A percentile compares a stretch with the other conserved stretches of the same genome.
phyloP scores from a whole-genome alignment of 1,140 invertebrate genomes.

The Eumeta japonica region DNA sequence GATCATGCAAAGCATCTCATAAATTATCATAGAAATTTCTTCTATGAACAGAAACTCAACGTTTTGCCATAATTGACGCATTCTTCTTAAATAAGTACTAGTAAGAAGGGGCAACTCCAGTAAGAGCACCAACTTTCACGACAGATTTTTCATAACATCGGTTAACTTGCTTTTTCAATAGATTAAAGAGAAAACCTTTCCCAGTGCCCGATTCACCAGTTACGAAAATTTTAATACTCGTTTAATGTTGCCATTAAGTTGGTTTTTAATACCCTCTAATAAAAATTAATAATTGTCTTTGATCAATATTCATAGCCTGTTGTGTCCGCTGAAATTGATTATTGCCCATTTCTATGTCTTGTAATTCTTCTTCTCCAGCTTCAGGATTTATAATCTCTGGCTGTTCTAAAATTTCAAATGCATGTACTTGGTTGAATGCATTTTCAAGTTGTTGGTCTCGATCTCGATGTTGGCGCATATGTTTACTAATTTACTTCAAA shows the following conservation, averaged over 20 bases:
- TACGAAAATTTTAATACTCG: conserved; percentile 15
- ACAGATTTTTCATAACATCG: conserved; percentile 24
- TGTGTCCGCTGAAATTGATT: conserved; percentile 10
- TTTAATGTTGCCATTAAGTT: conserved; percentile 6
- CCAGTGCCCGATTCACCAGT: conserved; percentile 26
- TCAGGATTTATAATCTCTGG: conserved; percentile 18
- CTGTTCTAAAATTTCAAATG: too few species aligned
- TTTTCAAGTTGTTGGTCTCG: conserved; percentile 21
- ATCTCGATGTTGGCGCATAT: conserved; percentile 20
- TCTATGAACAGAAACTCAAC: conserved; percentile 41
- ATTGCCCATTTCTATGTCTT: conserved; percentile 10
- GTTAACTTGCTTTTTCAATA: conserved; percentile 26
- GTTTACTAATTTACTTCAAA: conserved; percentile 20
- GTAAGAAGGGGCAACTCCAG: conserved; percentile 29
- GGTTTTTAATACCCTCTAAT: conserved; percentile 8
- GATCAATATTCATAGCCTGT: too few species aligned
- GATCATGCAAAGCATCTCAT: conserved; percentile 38
- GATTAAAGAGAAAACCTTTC: conserved; percentile 33
- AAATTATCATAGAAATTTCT: conserved; percentile 43
- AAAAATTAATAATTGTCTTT: too few species aligned
- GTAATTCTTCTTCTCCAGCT: conserved; percentile 14
- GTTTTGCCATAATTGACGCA: conserved; percentile 31
- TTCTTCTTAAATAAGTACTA: conserved; percentile 28
- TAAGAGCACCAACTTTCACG: conserved; percentile 31
- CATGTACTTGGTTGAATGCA: conserved; percentile 24